phyloP scores from a whole-genome alignment of 2,888 invertebrate species.

The Cepaea hortensis region DNA sequence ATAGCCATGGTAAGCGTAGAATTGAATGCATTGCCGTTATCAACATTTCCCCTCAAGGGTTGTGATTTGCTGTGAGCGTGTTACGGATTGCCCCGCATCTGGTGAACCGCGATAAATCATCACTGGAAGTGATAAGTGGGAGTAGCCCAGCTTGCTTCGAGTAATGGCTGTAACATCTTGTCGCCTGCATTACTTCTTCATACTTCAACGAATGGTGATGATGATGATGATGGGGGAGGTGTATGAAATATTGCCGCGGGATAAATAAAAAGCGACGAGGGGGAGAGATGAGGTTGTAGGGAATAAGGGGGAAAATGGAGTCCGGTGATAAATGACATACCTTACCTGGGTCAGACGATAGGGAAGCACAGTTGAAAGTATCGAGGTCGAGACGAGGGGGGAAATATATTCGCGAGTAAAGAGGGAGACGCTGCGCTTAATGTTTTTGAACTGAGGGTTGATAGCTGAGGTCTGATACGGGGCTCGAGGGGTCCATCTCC shows the following conservation, averaged over 20 bases:
- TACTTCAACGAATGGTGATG: neutral
- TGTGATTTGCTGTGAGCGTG: neutral
- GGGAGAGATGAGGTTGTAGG: too few species aligned
- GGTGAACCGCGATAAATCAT: conserved; percentile 34
- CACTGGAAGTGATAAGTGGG: conserved; percentile 14
- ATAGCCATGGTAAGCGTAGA: neutral
- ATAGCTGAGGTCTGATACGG: conserved; percentile 2
- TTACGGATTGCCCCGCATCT: conserved; percentile 22
- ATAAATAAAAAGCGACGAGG: too few species aligned
- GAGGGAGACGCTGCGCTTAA: neutral
- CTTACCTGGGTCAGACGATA: too few species aligned
- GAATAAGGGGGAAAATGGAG: too few species aligned
- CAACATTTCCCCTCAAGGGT: neutral
- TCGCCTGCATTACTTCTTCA: neutral
- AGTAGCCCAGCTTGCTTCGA: neutral
- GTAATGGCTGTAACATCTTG: conserved; percentile 23
- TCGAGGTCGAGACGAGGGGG: neutral
- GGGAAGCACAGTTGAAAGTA: too few species aligned
- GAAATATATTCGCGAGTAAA: neutral
- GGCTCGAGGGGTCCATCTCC: neutral
- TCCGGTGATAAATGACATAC: too few species aligned
- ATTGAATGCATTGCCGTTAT: conserved; percentile 14
- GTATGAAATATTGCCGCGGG: neutral
- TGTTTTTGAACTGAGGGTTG: neutral
- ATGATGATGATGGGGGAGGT: neutral